These are phyloP conservation scores for Ahaetulla prasina DNA, from an alignment of 2,113 vertebrate genomes.

Conservation along the genomic window DNA sequence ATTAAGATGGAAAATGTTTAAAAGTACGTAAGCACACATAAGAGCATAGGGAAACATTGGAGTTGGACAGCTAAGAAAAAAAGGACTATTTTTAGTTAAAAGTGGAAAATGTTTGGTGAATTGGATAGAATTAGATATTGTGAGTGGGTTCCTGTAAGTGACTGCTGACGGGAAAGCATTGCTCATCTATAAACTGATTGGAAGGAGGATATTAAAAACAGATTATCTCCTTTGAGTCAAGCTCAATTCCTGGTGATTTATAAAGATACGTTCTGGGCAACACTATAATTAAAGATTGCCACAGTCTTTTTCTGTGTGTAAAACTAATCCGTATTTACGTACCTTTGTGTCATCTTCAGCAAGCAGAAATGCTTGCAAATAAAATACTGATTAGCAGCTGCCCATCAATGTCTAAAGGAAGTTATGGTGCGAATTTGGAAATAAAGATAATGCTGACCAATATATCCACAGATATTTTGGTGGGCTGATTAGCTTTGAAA, in stretches of 20 bases:
- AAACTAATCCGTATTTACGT: background rate
- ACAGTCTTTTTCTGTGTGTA: background rate
- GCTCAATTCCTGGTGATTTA: background rate
- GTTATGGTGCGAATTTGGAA: background rate
- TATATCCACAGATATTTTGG: background rate
- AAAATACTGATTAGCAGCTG: background rate
- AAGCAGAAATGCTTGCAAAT: background rate
- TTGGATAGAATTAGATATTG: background rate
- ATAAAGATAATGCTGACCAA: background rate
- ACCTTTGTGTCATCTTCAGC: background rate
- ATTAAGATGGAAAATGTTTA: background rate
- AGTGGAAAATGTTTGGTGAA: background rate
- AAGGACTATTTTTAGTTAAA: background rate
- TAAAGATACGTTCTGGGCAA: background rate
- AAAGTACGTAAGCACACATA: background rate
- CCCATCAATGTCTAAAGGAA: background rate
- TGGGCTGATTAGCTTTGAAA: too few species aligned
- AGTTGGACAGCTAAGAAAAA: background rate
- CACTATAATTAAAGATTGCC: background rate
- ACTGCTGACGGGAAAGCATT: background rate
- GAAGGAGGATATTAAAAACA: background rate
- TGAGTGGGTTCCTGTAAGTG: background rate
- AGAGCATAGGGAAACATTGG: background rate
- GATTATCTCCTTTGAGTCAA: background rate
- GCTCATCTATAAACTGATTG: background rate